Percentiles rank a stretch among this genome's conserved stretches.
These are phyloP conservation scores for Anthoptus insignis DNA, from an alignment of 2,888 invertebrate genomes.

Conservation along the genomic window DNA sequence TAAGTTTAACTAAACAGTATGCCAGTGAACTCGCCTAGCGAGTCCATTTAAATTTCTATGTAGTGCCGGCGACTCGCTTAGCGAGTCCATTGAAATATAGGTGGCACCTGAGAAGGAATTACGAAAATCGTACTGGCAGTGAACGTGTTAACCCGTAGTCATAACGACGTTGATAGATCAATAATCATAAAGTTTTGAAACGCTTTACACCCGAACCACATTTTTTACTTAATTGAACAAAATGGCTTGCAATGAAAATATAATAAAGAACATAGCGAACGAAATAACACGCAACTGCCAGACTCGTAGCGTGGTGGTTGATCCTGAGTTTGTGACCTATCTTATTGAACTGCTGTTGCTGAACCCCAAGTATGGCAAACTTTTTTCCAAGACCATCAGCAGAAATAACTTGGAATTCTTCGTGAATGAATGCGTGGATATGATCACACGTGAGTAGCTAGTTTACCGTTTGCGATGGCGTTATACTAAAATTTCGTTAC, in stretches of 20 bases:
- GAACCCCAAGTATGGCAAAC: constrained; percentile 86
- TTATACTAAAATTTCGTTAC: too few relatives aligned
- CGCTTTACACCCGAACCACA: background rate
- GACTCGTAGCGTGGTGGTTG: constrained; percentile 68
- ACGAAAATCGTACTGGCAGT: too few relatives aligned
- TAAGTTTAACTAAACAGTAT: too few relatives aligned
- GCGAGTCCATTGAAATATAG: too few relatives aligned
- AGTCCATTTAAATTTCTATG: too few relatives aligned
- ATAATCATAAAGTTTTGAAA: constrained; percentile 26
- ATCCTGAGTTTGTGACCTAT: constrained; percentile 83
- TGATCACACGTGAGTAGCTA: constrained; percentile 79
- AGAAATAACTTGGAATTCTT: constrained; percentile 83
- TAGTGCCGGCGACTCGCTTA: too few relatives aligned
- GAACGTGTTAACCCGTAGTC: background rate
- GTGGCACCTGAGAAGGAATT: too few relatives aligned
- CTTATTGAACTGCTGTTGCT: constrained; percentile 83
- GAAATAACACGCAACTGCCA: constrained; percentile 86
- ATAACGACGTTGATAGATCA: background rate
- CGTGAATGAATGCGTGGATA: constrained; percentile 80
- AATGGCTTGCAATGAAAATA: constrained; percentile 81
- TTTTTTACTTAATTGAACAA: constrained; percentile 32
- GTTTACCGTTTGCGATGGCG: too few relatives aligned
- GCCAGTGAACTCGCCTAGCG: too few relatives aligned
- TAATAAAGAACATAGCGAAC: constrained; percentile 86
- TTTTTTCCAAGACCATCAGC: constrained; percentile 75